Percentiles rank a stretch among this genome's conserved stretches.
Conservation (phyloP, 2,797 vertebrate genomes). For the Allobates femoralis region DNA sequence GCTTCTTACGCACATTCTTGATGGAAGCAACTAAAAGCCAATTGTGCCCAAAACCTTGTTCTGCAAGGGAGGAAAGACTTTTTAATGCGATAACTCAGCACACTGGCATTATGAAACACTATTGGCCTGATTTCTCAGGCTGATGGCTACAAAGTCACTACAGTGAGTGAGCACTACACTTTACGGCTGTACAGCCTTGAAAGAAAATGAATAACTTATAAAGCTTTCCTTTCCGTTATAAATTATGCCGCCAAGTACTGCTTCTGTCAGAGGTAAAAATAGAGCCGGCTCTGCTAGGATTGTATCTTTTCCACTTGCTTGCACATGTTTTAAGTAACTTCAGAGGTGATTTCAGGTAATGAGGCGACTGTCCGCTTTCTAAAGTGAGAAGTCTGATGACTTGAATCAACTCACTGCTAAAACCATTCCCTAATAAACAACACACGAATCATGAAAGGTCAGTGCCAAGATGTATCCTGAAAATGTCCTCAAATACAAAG, state of each 20-base stretch:
- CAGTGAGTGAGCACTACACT: slow-evolving; percentile 36
- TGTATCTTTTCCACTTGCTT: slow-evolving; percentile 43
- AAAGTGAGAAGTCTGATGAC: not conserved
- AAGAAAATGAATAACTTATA: slow-evolving; percentile 57
- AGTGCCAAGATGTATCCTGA: not conserved
- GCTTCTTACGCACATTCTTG: not conserved
- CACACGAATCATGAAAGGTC: not conserved
- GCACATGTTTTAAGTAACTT: slow-evolving; percentile 37
- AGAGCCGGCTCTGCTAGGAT: slow-evolving; percentile 38
- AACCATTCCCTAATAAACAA: not conserved
- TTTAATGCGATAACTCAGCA: slow-evolving; percentile 3
- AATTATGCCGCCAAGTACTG: slow-evolving; percentile 55
- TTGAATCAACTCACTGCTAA: slow-evolving; percentile 2
- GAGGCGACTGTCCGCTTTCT: slow-evolving; percentile 16
- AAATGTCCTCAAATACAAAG: not conserved
- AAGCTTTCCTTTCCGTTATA: slow-evolving; percentile 50
- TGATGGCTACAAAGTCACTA: slow-evolving; percentile 36
- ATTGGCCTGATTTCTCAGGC: slow-evolving; percentile 26
- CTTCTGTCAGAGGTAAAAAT: slow-evolving; percentile 56
- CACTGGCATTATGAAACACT: not conserved
- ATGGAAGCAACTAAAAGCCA: not conserved
- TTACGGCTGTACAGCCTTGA: slow-evolving; percentile 24
- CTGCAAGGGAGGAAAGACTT: slow-evolving; percentile 1
- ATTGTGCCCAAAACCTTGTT: not conserved
- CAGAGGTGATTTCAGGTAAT: slow-evolving; percentile 59